A percentile compares a stretch with the other conserved stretches of the same genome.
Conservation (phyloP, 2,888 invertebrate species). For the Mamestra brassicae region DNA sequence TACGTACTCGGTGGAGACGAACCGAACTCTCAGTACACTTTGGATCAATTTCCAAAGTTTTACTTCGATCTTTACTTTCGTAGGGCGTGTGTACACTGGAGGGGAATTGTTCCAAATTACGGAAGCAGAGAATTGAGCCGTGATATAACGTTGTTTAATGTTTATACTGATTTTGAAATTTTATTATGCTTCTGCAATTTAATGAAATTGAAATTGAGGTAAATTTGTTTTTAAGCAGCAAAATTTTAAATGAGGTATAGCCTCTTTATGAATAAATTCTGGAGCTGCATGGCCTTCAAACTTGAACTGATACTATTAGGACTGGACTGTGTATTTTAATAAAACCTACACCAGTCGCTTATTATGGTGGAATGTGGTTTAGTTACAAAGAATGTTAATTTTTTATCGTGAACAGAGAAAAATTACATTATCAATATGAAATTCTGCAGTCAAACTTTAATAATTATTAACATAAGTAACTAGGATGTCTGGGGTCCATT, state of each 20-base stretch:
- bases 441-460: not conserved
- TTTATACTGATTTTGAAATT: constrained; percentile 27
- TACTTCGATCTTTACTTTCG: constrained; percentile 79
- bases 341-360: too few relatives aligned
- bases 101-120: constrained; percentile 54
- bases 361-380: too few relatives aligned
- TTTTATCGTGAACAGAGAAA: too few relatives aligned
- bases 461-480: not conserved
- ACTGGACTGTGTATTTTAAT: too few relatives aligned
- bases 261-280: too few relatives aligned
- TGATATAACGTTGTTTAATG: constrained; percentile 25
- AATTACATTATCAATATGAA: not conserved
- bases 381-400: too few relatives aligned
- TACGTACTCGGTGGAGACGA: constrained; percentile 71
- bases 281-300: too few relatives aligned
- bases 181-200: not conserved
- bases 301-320: too few relatives aligned
- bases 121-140: constrained; percentile 24
- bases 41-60: constrained; percentile 86
- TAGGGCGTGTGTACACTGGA: constrained; percentile 69
- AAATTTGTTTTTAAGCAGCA: not conserved
- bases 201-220: not conserved
- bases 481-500: too few relatives aligned
- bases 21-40: constrained; percentile 76
- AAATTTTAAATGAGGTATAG: not conserved